Evolutionary conservation across 1,140 invertebrate species (phyloP).

Genomic region (Aphaenogaster ashmeadi): DNA sequence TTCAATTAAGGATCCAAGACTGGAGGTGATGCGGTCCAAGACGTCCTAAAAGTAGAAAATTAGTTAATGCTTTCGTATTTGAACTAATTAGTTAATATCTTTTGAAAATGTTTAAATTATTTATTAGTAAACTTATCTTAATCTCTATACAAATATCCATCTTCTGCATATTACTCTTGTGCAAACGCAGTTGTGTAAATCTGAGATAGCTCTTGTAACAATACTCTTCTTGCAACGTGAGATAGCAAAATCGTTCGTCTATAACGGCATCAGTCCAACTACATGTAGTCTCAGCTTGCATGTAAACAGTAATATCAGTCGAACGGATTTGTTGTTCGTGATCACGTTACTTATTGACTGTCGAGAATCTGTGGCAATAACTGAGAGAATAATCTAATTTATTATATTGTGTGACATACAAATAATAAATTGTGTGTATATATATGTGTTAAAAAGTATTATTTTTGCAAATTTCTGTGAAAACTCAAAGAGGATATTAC

Average conservation of each 20-base stretch:
- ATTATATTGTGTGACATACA: not conserved
- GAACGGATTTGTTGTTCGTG: not conserved
- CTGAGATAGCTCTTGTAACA: slow-evolving; percentile 30
- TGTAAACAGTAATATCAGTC: slow-evolving; percentile 29
- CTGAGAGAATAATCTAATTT: not conserved
- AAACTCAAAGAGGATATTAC: not conserved
- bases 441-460: not conserved
- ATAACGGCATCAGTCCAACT: not conserved
- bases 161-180: not conserved
- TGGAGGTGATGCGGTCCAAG: not conserved
- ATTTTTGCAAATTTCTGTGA: not conserved
- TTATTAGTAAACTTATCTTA: not conserved
- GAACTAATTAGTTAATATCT: not conserved
- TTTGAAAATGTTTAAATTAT: not conserved
- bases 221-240: slow-evolving; percentile 21
- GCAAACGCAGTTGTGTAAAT: not conserved
- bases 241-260: slow-evolving; percentile 12
- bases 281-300: slow-evolving; percentile 14
- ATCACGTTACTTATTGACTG: not conserved
- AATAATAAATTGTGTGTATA: not conserved
- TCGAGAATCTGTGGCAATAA: not conserved
- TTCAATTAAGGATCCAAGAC: not conserved
- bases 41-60: not conserved
- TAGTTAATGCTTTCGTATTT: not conserved
- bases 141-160: not conserved